Evolutionary conservation across 2,888 invertebrate genomes (phyloP), one percentile per base, ranked within the genome.

Genomic region (Phania funesta): DNA sequence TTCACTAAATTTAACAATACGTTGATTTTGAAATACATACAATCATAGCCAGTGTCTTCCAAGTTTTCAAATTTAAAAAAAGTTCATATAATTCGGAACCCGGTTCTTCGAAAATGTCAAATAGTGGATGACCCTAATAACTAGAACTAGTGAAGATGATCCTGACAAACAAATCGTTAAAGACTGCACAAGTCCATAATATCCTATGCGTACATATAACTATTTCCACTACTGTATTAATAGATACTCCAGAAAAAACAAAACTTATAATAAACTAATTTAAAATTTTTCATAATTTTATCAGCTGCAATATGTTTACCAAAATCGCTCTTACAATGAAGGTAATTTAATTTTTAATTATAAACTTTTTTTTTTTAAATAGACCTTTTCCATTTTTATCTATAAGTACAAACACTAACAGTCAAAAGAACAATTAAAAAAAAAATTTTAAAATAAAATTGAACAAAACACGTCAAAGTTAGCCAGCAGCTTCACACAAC

Each of bases 401-500:
- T 56, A 22, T 9, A 13, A 68, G 20, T 8, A n/a, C 32, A 38
- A 35, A 6, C 22, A 26, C 41, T n/a, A 24, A 24, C 7, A 26
- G 18, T 11, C 13, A 58, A 9, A 35, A 35, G 24, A 46, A 24
- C 5, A 24, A 22, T 8, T 2, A 6, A 9, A 35, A 38, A 26
- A 13, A 13, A 35, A 16, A 4, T 48, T 2, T n/a, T 0, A 50
- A 29, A 44, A 11, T 18, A 26, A 44, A 74, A 54, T 44, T 22
- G 26, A 50, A 46, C 11, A 48, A 73, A 68, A 50, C 50, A 78
- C 64, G 56, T 82, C 76, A 67, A 64, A 48, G 62, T 56, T 73
- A 73, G 54, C n/a, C 81, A 67, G 26, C 35, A 9, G 11, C 35
- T 35, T n/a, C n/a, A n/a, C 29, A 7, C 7, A 7, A 9, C 26